Percentiles rank a stretch among this genome's conserved stretches.
Evolutionary conservation across 2,113 vertebrate species (phyloP).

Genomic region (Channa maculata): DNA sequence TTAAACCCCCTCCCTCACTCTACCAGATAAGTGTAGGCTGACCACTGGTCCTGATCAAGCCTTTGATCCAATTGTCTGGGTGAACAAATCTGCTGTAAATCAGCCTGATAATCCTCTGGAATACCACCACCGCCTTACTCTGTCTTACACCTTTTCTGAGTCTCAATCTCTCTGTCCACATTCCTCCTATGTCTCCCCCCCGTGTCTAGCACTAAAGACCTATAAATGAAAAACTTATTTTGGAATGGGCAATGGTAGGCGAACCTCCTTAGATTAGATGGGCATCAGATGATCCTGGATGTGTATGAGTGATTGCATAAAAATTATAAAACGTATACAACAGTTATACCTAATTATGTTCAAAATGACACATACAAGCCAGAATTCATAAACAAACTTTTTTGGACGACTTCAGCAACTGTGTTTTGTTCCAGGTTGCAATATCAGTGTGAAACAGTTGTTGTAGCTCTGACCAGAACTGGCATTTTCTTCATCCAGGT

Average conservation of each 20-base stretch:
- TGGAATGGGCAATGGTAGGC: background rate
- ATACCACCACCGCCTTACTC: conserved; percentile 22
- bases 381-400: background rate
- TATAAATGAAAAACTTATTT: background rate
- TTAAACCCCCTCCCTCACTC: conserved; percentile 13
- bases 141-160: conserved; percentile 9
- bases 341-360: background rate
- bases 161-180: conserved; percentile 5
- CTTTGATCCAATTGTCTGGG: conserved; percentile 59
- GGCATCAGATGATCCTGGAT: background rate
- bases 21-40: conserved; percentile 35
- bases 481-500: background rate
- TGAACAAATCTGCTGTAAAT: conserved; percentile 66
- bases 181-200: background rate
- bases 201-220: background rate
- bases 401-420: background rate
- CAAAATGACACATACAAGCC: background rate
- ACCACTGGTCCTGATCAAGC: conserved; percentile 52
- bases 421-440: background rate
- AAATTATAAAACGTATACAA: background rate
- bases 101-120: conserved; percentile 56
- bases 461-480: background rate
- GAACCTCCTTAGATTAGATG: background rate
- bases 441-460: background rate
- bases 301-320: background rate